Conservation (phyloP, 2,888 invertebrate genomes). For the Portevinia maculata region DNA sequence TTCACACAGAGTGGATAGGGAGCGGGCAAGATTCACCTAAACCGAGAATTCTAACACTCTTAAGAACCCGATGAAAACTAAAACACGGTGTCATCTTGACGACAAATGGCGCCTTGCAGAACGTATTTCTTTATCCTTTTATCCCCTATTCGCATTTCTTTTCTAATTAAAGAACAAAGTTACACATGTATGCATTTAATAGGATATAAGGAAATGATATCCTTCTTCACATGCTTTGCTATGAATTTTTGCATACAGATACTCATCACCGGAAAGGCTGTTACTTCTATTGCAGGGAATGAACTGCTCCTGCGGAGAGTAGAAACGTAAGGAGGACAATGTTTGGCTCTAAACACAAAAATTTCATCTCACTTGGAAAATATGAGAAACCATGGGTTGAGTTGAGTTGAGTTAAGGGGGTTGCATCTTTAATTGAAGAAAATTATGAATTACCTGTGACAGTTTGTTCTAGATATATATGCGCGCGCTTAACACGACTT, state of each 20-base stretch:
- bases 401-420: slow-evolving; percentile 9
- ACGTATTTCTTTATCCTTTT: slow-evolving; percentile 25
- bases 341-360: slow-evolving; percentile 59
- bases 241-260: slow-evolving; percentile 25
- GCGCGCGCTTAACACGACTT: slow-evolving; percentile 62
- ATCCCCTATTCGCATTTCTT: slow-evolving; percentile 38
- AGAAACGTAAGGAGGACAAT: slow-evolving; percentile 32
- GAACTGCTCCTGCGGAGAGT: slow-evolving; percentile 13
- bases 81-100: slow-evolving; percentile 70
- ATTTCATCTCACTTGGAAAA: slow-evolving; percentile 40
- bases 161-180: slow-evolving; percentile 61
- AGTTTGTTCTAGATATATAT: slow-evolving; percentile 64
- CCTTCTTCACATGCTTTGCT: slow-evolving; percentile 6
- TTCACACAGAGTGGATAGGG: slow-evolving; percentile 30
- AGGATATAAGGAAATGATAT: slow-evolving; percentile 65
- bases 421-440: slow-evolving; percentile 70
- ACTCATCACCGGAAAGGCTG: slow-evolving; percentile 62
- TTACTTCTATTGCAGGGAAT: slow-evolving; percentile 53
- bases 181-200: slow-evolving; percentile 52
- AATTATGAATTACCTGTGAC: slow-evolving; percentile 70
- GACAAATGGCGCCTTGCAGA: slow-evolving; percentile 44
- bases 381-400: slow-evolving; percentile 22
- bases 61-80: slow-evolving; percentile 69
- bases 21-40: slow-evolving; percentile 24
- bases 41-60: slow-evolving; percentile 44